A percentile compares a stretch with the other conserved stretches of the same genome.
phyloP scores from a whole-genome alignment of 2,113 vertebrate species.

The Pachypanchax playfairii region DNA sequence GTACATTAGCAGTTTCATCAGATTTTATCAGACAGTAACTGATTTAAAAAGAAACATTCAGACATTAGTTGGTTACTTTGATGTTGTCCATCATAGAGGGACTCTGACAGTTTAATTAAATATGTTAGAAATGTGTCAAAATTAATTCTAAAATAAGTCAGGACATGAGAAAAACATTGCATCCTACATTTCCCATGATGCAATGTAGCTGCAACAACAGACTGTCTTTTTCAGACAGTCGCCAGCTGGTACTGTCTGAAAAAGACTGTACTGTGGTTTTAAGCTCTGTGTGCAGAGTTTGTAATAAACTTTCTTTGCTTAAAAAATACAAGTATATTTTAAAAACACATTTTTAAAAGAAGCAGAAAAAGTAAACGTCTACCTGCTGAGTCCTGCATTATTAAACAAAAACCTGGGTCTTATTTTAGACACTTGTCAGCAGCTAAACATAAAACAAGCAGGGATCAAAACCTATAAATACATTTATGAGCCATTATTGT shows the following conservation, averaged over 20 bases:
- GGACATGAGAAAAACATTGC: neutral
- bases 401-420: neutral
- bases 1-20: neutral
- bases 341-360: neutral
- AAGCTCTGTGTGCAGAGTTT: neutral
- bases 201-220: slow-evolving; percentile 19
- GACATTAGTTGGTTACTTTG: neutral
- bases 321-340: neutral
- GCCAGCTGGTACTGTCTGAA: neutral
- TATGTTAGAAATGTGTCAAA: neutral
- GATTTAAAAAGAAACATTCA: neutral
- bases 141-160: neutral
- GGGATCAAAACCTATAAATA: neutral
- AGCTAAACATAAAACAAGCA: neutral
- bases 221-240: neutral
- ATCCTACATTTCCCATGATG: slow-evolving; percentile 20
- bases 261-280: neutral
- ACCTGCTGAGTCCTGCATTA: neutral
- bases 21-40: neutral
- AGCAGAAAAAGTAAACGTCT: neutral
- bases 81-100: neutral
- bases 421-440: neutral
- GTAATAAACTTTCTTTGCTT: neutral
- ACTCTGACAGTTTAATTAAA: neutral
- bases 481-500: neutral